Base-by-base conservation (phyloP, 2,888 invertebrate species). In the Napeogenes sylphis region DNA sequence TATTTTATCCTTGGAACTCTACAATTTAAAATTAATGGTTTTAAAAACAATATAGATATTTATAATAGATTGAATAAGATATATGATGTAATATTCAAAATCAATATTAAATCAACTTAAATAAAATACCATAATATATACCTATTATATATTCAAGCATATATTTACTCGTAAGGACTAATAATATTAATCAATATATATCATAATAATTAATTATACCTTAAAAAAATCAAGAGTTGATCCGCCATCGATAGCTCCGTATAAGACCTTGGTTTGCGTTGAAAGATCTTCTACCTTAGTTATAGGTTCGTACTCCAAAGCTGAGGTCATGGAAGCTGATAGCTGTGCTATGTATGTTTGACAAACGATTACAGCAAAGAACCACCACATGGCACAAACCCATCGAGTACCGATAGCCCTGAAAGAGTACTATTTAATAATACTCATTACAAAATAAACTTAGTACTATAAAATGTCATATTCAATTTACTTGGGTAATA, bases 281-380 rank as follows among this genome's bases (percentile, higher is more conserved):
- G 97, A 96, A 65, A 99, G 91, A 83, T 98, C 98, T 75, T 98
- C 98, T 1, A 96, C 97, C 76, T 93, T 95, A 78, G 95, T 94
- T 67, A 99, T 98, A 2, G 97, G 96, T 47, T 94, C 94, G 62
- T 94, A 95, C 92, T 95, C 95, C 60, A 96, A 90, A 13, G 96
- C 96, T 69, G 95, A 95, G 2, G 98, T 98, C 71, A 98, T 92
- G 73, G 97, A 98, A 2, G 98, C 98, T 2, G 98, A 97, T 76
- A 98, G 91, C 84, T 98, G 98, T 63, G 98, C 98, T 6, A 98
- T 98, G 84, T 98, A 98, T 8, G 97, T 97, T 63, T 97, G 96
- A 68, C 97, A 94, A 91, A 98, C 96, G 78, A 97, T 97, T 64
- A 98, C 92, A 0, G 96, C 96, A 82, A 97, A 98, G 85, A 97